These are phyloP conservation scores for Montipora efflorescens DNA, from an alignment of 64 coral and sea anemone genomes.

Conservation along the genomic window DNA sequence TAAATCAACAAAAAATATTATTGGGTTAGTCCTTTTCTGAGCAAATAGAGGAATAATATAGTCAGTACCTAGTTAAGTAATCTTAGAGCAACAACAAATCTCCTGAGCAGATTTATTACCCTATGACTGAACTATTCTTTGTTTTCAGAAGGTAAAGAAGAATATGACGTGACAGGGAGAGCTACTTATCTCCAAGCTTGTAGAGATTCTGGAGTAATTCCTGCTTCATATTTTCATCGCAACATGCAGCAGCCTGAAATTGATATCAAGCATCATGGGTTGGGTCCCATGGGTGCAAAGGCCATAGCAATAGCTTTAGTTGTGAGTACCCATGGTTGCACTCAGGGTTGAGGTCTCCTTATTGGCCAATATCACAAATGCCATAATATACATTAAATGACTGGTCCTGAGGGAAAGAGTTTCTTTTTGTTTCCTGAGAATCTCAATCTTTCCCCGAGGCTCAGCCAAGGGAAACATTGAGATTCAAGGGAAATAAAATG, in stretches of 20 bases:
- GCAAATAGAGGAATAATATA: background rate
- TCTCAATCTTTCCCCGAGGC: too few species aligned
- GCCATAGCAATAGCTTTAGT: slow-evolving; percentile 94
- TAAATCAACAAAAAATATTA: background rate
- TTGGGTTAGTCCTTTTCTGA: background rate
- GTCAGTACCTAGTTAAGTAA: background rate
- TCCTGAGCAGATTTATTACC: background rate
- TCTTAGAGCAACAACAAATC: background rate
- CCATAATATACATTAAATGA: too few species aligned
- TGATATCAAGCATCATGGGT: slow-evolving; percentile 98
- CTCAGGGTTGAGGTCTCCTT: too few species aligned
- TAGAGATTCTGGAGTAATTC: slow-evolving; percentile 81
- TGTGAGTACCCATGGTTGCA: slow-evolving; percentile 52
- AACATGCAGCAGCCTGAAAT: slow-evolving; percentile 88
- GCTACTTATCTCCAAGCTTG: slow-evolving; percentile 96
- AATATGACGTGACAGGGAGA: slow-evolving; percentile 96
- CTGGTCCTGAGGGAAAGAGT: too few species aligned
- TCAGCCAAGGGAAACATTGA: too few species aligned
- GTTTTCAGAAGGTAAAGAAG: slow-evolving; percentile 90
- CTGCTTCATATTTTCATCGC: slow-evolving; percentile 92
- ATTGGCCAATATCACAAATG: too few species aligned
- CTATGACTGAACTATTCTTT: background rate
- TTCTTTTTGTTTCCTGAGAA: too few species aligned
- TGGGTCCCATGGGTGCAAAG: slow-evolving; percentile 91
- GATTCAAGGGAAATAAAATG: too few species aligned